Conservation (phyloP, 2,888 invertebrate genomes). For the Caenorhabditis sp. region DNA sequence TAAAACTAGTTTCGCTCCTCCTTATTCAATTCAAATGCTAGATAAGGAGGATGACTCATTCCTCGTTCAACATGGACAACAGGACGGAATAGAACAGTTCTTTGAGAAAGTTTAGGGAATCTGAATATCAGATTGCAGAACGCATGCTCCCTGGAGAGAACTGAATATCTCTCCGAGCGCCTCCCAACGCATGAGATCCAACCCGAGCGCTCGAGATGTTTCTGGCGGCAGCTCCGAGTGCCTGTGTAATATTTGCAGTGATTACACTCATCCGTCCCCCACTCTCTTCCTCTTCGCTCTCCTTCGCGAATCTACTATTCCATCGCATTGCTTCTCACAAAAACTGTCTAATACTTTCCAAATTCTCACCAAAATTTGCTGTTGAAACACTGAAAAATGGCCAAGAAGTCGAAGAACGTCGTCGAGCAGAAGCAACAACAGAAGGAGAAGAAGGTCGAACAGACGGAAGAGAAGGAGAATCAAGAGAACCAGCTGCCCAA, state of each 20-base stretch:
- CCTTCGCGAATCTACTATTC: constrained; percentile 38
- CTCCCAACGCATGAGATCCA: background rate
- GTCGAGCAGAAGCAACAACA: background rate
- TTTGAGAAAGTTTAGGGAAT: no score
- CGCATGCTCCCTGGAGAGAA: no score
- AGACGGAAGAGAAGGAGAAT: background rate
- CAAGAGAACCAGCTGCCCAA: constrained; percentile 15
- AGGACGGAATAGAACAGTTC: no score
- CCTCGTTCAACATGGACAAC: no score
- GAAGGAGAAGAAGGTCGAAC: background rate
- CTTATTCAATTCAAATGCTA: background rate
- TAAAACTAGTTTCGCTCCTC: constrained; percentile 14
- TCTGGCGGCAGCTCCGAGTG: constrained; percentile 36
- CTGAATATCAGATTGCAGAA: no score
- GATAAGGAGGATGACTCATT: background rate
- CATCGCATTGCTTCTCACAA: constrained; percentile 2
- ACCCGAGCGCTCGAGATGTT: constrained; percentile 11
- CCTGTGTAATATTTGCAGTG: constrained; percentile 64
- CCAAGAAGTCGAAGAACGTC: constrained; percentile 21
- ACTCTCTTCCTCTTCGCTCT: constrained; percentile 31
- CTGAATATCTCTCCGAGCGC: no score
- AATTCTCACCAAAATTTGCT: background rate
- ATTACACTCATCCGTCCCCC: constrained; percentile 48
- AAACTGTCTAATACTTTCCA: no score
- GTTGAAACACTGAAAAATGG: constrained; percentile 30